Conservation (phyloP, 2,113 vertebrate genomes). For the Eurystomus gularis region DNA sequence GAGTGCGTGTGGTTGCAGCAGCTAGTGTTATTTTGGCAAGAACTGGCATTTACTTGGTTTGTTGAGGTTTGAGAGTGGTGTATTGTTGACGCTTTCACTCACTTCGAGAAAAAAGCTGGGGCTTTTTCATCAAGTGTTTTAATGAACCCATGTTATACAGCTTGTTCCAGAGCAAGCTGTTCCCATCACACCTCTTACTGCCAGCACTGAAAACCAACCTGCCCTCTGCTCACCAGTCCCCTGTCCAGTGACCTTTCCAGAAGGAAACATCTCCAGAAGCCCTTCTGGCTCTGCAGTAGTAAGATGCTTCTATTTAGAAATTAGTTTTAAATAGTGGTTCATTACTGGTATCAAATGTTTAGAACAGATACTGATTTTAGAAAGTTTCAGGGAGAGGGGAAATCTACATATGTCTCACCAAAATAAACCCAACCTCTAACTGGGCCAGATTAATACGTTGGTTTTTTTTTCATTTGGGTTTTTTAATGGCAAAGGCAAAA, state of each 20-base stretch:
- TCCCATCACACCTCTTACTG: rapidly evolving
- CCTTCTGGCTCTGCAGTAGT: neutral
- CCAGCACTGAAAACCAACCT: neutral
- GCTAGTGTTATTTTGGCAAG: neutral
- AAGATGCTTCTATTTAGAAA: neutral
- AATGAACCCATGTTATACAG: rapidly evolving
- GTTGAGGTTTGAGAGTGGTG: neutral
- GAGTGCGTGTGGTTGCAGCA: neutral
- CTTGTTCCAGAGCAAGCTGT: neutral
- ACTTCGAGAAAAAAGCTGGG: neutral
- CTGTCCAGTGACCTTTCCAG: neutral
- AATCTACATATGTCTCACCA: rapidly evolving
- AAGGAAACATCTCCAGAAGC: neutral
- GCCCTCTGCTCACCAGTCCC: rapidly evolving
- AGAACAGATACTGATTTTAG: neutral
- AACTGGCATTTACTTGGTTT: neutral
- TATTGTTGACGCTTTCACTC: neutral
- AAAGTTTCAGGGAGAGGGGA: neutral
- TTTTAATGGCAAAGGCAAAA: neutral
- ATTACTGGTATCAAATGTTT: neutral
- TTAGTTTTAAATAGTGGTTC: neutral
- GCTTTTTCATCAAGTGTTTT: neutral
- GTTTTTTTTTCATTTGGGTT: neutral
- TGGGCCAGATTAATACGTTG: neutral
- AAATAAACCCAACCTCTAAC: neutral